Evolutionary conservation across 1,140 invertebrate genomes (phyloP).

Genomic region (Scaptodrosophila lebanonensis): DNA sequence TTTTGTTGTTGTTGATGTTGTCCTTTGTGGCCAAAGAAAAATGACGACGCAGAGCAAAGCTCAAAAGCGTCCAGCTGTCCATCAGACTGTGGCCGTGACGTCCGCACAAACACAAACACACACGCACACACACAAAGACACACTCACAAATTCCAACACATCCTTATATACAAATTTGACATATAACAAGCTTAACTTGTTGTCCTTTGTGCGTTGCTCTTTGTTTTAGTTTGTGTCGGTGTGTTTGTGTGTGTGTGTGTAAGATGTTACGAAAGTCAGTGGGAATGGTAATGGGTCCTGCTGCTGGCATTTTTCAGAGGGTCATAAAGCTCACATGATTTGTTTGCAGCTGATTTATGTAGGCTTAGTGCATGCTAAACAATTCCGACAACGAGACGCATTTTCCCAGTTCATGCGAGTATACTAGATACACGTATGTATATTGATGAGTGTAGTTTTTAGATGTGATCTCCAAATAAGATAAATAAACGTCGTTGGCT

Average conservation of each 20-base stretch:
- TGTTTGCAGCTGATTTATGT: constrained; percentile 60
- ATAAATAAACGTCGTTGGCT: too few species aligned
- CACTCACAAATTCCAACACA: constrained; percentile 7
- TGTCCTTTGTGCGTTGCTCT: constrained; percentile 35
- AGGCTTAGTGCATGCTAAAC: too few species aligned
- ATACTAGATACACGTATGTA: too few species aligned
- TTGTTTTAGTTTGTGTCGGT: not conserved
- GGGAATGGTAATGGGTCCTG: too few species aligned
- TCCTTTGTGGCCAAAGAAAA: constrained; percentile 33
- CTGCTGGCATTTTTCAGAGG: not conserved
- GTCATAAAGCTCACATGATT: constrained; percentile 47
- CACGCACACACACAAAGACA: too few species aligned
- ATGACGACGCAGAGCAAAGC: constrained; percentile 37
- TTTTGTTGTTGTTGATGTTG: too few species aligned
- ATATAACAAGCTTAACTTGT: constrained; percentile 63
- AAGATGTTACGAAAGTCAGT: too few species aligned
- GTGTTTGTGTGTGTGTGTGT: too few species aligned
- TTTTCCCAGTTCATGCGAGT: too few species aligned
- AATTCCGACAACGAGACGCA: too few species aligned
- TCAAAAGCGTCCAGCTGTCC: constrained; percentile 14
- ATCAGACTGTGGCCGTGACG: constrained; percentile 12
- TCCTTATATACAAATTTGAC: constrained; percentile 58
- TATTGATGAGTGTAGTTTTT: too few species aligned
- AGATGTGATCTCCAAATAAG: too few species aligned
- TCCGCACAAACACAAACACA: constrained; percentile 10